Base-by-base conservation (phyloP, 1,140 invertebrate species). In the Bacillus rossius region DNA sequence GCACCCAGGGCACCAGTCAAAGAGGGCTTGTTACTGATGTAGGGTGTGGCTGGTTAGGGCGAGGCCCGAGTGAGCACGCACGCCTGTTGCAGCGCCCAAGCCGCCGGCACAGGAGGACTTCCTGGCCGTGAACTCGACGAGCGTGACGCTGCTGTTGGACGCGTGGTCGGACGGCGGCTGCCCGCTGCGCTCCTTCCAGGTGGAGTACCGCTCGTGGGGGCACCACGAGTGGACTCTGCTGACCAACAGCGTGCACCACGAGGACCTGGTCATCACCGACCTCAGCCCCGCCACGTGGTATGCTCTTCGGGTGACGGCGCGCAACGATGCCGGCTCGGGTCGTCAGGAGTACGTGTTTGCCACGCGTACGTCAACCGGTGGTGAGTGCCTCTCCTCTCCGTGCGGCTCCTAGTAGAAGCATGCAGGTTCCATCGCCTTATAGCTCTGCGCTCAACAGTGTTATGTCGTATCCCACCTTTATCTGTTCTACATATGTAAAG, bases 301-400 rank as follows among this genome's bases (percentile, higher is more conserved):
- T 71, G 84, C 84, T 64, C 70, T 94, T 61, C 80, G 84, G 64
- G 77, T 94, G 14, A 85, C 84, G 0, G 91, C 89, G 0, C 81
- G 86, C 61, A 92, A 88, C 67, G 88, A 90, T 55, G 89, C 91
- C n/a, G 91, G 90, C 0, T 79, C 78, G 42, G 84, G 84, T 0
- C 78, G 80, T 19, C 82, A 81, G 29, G 81, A 85, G 51, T 89
- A 88, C 75, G 83, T 88, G 69, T 91, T 93, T 69, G 85, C 88
- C 3, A 94, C 91, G 5, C 82, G 88, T 13, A 89, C 87, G 10
- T 75, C 85, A 41, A 82, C 81, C 63, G 91, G 91, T 69, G 83
- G 86, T 86, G 69, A 77, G 77, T 64, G 67, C 73, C 10, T 7
- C 10, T 10, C 10, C 29, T 10, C 29, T 34, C 4, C 29, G 5